These are phyloP conservation scores for Tricholaema leucomelas DNA, from an alignment of 2,113 vertebrate genomes.

Conservation along the genomic window DNA sequence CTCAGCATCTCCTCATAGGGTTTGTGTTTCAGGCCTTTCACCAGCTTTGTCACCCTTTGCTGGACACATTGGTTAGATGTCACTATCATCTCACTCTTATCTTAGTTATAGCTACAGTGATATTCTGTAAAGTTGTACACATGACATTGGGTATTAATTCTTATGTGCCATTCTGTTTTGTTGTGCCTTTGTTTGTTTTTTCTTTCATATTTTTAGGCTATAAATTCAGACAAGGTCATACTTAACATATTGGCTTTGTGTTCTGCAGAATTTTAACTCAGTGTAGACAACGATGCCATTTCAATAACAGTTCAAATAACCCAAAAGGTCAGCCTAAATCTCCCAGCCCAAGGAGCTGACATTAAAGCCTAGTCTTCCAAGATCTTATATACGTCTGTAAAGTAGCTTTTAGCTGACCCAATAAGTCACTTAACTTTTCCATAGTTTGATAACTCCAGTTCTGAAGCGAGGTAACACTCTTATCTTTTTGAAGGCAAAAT, in stretches of 20 bases:
- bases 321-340: neutral
- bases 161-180: neutral
- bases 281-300: neutral
- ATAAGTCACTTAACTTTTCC: slow-evolving; percentile 2
- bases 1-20: no score
- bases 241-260: neutral
- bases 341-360: neutral
- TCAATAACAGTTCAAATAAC: neutral
- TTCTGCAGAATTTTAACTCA: neutral
- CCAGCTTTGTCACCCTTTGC: no score
- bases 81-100: neutral
- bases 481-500: neutral
- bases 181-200: neutral
- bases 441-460: neutral
- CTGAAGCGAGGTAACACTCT: neutral
- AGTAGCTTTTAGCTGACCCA: neutral
- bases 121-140: neutral
- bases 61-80: neutral
- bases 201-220: neutral
- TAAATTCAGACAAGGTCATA: neutral
- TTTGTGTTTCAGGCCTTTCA: no score
- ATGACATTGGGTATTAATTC: neutral
- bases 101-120: neutral
- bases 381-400: neutral
- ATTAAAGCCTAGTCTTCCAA: neutral